These are phyloP conservation scores for Bombus vancouverensis DNA, from an alignment of 1,140 invertebrate species.

Conservation along the genomic window DNA sequence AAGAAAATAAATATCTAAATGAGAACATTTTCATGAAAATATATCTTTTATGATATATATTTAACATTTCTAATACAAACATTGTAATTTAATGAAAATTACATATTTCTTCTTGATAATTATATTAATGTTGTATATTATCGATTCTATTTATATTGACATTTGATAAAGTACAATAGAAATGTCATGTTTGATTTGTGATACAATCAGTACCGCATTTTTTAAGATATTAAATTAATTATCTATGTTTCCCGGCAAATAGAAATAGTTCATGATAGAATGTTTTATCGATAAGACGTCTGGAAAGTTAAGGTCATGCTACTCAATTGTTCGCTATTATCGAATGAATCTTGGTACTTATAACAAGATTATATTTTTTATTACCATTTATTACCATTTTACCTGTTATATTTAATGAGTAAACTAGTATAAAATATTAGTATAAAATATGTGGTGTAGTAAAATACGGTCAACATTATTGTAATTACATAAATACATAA, in stretches of 20 bases:
- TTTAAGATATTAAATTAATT: not conserved
- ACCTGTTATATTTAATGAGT: not conserved
- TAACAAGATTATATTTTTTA: not conserved
- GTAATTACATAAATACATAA: too few relatives aligned
- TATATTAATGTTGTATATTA: too few relatives aligned
- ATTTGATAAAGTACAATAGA: not conserved
- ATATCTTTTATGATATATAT: not conserved
- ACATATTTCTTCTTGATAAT: not conserved
- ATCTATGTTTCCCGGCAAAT: not conserved
- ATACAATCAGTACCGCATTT: not conserved
- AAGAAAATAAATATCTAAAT: not conserved
- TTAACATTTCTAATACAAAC: not conserved
- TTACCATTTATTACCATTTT: not conserved
- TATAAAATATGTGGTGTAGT: too few relatives aligned
- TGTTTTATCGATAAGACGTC: not conserved
- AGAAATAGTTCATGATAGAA: not conserved
- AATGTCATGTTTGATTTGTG: not conserved
- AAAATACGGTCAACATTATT: too few relatives aligned
- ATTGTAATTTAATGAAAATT: not conserved
- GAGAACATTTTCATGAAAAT: not conserved
- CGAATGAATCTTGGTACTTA: not conserved
- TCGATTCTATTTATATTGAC: too few relatives aligned
- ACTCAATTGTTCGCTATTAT: not conserved
- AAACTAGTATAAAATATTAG: too few relatives aligned
- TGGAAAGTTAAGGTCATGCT: not conserved